phyloP scores from a whole-genome alignment of 2,797 vertebrate species.

The Cyclura pinguis region DNA sequence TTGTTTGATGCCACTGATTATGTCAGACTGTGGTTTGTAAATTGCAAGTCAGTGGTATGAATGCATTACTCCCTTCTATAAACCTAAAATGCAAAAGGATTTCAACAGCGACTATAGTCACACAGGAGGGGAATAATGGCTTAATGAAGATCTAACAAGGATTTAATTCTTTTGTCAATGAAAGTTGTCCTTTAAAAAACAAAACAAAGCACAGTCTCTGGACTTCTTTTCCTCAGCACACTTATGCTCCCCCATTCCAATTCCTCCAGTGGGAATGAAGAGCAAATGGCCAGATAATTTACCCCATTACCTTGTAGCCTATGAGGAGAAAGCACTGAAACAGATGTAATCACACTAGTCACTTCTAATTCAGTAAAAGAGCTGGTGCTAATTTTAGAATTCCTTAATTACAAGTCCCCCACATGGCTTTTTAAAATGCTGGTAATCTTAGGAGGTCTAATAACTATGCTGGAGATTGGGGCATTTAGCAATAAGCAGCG shows the following conservation, averaged over 20 bases:
- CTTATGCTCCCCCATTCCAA: not conserved
- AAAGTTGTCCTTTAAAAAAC: not conserved
- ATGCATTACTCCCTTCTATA: not conserved
- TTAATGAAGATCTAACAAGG: not conserved
- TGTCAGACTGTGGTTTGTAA: no score
- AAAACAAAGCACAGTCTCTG: not conserved
- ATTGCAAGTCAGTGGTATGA: no score
- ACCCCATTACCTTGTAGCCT: slow-evolving; percentile 52
- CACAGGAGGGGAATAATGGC: not conserved
- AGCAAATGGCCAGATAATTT: slow-evolving; percentile 29
- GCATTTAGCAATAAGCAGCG: slow-evolving; percentile 24
- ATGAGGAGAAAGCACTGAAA: slow-evolving; percentile 56
- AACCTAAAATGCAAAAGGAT: not conserved
- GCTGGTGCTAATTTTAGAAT: slow-evolving; percentile 68
- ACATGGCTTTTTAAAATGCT: slow-evolving; percentile 58
- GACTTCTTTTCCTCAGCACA: not conserved
- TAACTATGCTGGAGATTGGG: slow-evolving; percentile 24
- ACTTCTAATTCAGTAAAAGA: slow-evolving; percentile 63
- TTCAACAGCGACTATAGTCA: not conserved
- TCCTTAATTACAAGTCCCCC: slow-evolving; percentile 58
- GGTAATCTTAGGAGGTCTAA: slow-evolving; percentile 64
- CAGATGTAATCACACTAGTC: slow-evolving; percentile 47
- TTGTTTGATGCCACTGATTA: no score
- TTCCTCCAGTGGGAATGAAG: not conserved
- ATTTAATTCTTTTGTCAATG: not conserved